Evolutionary conservation across 2,888 invertebrate genomes (phyloP), one percentile per base, ranked within the genome.

Genomic region (Dicycla oo): DNA sequence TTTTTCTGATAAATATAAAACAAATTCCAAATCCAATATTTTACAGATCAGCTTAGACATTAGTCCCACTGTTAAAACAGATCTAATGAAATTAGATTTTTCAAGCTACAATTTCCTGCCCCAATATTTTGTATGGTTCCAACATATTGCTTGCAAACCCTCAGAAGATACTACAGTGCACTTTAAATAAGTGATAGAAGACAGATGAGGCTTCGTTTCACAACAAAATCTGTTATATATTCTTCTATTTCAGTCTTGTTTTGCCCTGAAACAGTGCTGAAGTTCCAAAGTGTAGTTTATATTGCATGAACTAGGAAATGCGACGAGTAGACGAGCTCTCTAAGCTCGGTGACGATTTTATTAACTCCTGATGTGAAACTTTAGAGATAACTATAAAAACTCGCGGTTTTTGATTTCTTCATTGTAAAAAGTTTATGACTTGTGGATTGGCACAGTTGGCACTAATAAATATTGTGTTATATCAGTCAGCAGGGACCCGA

Each of bases 401-500:
- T 34, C 63, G 34, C 68, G 65, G 64, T 63, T 76, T 66, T 84
- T 78, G 85, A 84, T 85, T 78, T 73, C 57, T 61, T 63, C 72
- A 81, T 83, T 81, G 81, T 85, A 76, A 83, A 85, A 81, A 72
- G 49, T 73, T 85, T 78, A 84, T 66, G 78, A 57, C 53, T 81
- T 63, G n/a, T n/a, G n/a, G n/a, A n/a, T n/a, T n/a, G n/a, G n/a
- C n/a, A n/a, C n/a, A n/a, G n/a, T 66, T 80, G 38, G 26, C 69
- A 73, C 78, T 83, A 69, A 69, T 64, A 82, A 62, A 56, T 71
- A 73, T 80, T 75, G 71, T 82, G n/a, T 71, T 75, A 70, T 80
- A 68, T 58, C 70, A 62, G 83, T 69, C 80, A 56, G 30, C 51
- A 30, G 69, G 40, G 69, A 73, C 57, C 23, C 34, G 40, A 75